These are phyloP conservation scores for Drosophila ohnishii DNA, from an alignment of 1,140 invertebrate species.

Conservation along the genomic window DNA sequence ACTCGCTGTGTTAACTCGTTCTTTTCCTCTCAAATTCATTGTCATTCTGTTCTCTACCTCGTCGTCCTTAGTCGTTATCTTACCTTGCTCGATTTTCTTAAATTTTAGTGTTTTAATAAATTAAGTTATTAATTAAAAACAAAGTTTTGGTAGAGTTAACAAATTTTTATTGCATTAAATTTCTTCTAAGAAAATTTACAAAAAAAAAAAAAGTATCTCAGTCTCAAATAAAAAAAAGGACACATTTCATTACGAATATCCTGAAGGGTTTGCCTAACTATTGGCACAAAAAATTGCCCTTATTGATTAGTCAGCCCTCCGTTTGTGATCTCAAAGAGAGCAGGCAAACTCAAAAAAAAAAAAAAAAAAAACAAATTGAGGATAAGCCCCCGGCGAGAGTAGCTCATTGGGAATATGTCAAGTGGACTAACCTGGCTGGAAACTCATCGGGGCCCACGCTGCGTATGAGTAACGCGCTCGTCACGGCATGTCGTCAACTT, in stretches of 20 bases:
- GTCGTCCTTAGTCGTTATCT: too few relatives aligned
- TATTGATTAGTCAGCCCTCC: slow-evolving; percentile 18
- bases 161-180: neutral
- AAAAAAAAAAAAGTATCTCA: neutral
- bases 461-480: slow-evolving; percentile 57
- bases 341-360: neutral
- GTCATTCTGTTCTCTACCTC: too few relatives aligned
- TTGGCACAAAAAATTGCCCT: neutral
- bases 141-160: too few relatives aligned
- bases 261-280: neutral
- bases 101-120: too few relatives aligned
- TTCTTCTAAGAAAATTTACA: neutral
- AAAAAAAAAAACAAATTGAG: neutral
- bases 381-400: slow-evolving; percentile 9
- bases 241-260: neutral
- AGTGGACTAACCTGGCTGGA: slow-evolving; percentile 38
- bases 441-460: slow-evolving; percentile 47
- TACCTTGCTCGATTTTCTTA: too few relatives aligned
- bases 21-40: too few relatives aligned
- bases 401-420: slow-evolving; percentile 62
- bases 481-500: slow-evolving; percentile 49
- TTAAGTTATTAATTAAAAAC: too few relatives aligned
- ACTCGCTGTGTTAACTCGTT: neutral
- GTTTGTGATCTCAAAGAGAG: slow-evolving; percentile 7
- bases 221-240: neutral